Evolutionary conservation across 2,113 vertebrate species (phyloP).

Genomic region (Corapipo altera): DNA sequence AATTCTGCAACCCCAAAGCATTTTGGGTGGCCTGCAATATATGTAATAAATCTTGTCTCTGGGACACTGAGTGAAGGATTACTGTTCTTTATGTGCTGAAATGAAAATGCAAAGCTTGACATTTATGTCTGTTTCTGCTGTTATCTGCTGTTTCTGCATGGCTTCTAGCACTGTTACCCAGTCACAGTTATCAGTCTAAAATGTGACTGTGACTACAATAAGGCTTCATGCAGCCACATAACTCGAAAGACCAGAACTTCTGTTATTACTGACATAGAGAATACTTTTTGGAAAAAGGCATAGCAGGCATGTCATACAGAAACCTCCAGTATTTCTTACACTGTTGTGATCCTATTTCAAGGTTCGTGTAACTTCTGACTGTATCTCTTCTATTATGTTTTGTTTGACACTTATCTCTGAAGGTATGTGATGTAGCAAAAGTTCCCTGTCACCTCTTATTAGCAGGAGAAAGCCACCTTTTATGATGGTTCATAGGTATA

Average conservation of each 20-base stretch:
- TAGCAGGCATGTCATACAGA: neutral
- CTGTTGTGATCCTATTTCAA: neutral
- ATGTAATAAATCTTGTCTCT: conserved; percentile 29
- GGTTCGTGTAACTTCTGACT: neutral
- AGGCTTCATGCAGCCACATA: neutral
- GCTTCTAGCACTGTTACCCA: conserved; percentile 1
- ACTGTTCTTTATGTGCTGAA: conserved; percentile 1
- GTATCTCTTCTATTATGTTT: neutral
- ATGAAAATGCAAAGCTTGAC: conserved; percentile 48
- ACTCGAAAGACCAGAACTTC: neutral
- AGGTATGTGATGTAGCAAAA: neutral
- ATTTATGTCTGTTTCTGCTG: conserved; percentile 34
- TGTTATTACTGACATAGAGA: neutral
- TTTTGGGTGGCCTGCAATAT: neutral
- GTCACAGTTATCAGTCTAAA: neutral
- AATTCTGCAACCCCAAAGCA: neutral
- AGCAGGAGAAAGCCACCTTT: neutral
- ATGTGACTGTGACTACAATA: neutral
- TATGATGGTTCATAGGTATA: neutral
- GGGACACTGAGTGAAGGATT: conserved; percentile 27
- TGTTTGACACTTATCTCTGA: neutral
- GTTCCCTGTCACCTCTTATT: neutral
- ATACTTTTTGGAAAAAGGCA: neutral
- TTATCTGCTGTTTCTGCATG: conserved; percentile 33
- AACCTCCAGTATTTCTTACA: neutral